Base-by-base conservation (phyloP, 2,888 invertebrate species). In the Mimachlamys varia region DNA sequence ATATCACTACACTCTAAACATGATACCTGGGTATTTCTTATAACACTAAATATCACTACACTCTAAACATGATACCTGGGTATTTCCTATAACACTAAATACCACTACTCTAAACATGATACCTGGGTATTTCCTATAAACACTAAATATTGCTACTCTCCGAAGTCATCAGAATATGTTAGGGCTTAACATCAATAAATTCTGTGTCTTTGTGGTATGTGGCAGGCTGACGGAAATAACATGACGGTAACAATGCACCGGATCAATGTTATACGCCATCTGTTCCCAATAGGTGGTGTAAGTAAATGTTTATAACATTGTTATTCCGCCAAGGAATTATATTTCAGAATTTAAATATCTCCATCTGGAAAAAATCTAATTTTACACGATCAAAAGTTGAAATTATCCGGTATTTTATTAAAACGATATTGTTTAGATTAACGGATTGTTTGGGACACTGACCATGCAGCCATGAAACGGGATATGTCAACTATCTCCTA, bases 201-300 rank as follows among this genome's bases (percentile, higher is more conserved):
- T 53, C 5, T 62, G n/a, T 7, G 0, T 44, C 44, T 44, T 44
- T 44, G 62, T 22, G 3, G n/a, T 17, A 62, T 62, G n/a, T n/a
- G 7, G 62, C n/a, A 22, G 62, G n/a, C 62, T 22, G 22, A n/a
- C 62, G 17, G 62, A 22, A 7, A 5, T 62, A 44, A 44, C 44
- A 44, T 3, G n/a, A 22, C 22, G n/a, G 7, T 22, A 62, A 62
- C 62, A 62, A 62, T 62, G 22, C n/a, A 62, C n/a, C 62, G 3
- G 62, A 62, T 62, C 62, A 62, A 62, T 62, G 62, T 62, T 22
- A 62, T 44, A 19, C 62, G n/a, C 62, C 62, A 62, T 62, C 22
- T 62, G 62, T 62, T 62, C 62, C 19, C 62, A 62, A 5, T 19
- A 2, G 17, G 19, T 62, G 17, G 62, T 62, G 22, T 62, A 62